A percentile compares a stretch with the other conserved stretches of the same genome.
phyloP scores from a whole-genome alignment of 2,797 vertebrate species.

The Telmatherina bonti region DNA sequence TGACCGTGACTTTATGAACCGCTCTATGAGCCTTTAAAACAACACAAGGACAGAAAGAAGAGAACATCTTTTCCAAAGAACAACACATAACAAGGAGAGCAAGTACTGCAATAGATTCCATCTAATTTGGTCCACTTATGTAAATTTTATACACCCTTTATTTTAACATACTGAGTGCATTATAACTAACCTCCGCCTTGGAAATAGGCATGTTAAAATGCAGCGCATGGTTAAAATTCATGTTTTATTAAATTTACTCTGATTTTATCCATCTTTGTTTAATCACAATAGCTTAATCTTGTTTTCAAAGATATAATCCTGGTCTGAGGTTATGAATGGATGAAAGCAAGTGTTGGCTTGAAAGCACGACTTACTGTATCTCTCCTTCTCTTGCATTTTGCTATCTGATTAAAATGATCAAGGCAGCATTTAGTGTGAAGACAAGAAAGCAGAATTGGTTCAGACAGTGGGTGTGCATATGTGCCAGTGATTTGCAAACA shows the following conservation, averaged over 20 bases:
- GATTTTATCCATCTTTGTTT: not conserved
- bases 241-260: not conserved
- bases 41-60: not conserved
- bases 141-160: not conserved
- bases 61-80: not conserved
- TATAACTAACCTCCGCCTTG: not conserved
- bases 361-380: not conserved
- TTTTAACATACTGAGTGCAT: not conserved
- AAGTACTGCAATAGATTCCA: not conserved
- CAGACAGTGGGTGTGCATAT: constrained; percentile 8
- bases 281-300: not conserved
- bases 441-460: constrained; percentile 7
- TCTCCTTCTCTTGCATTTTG: not conserved
- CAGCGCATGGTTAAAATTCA: not conserved
- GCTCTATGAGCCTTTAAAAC: not conserved
- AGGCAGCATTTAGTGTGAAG: constrained; percentile 3
- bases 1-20: constrained; percentile 12
- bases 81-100: not conserved
- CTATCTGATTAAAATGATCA: constrained; percentile 8
- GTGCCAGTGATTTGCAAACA: constrained; percentile 11
- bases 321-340: not conserved
- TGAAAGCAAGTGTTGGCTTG: constrained; percentile 2
- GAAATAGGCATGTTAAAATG: not conserved
- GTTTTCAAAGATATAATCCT: constrained; percentile 13
- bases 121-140: not conserved